Evolutionary conservation across 2,888 invertebrate genomes (phyloP).

Genomic region (Actias luna): DNA sequence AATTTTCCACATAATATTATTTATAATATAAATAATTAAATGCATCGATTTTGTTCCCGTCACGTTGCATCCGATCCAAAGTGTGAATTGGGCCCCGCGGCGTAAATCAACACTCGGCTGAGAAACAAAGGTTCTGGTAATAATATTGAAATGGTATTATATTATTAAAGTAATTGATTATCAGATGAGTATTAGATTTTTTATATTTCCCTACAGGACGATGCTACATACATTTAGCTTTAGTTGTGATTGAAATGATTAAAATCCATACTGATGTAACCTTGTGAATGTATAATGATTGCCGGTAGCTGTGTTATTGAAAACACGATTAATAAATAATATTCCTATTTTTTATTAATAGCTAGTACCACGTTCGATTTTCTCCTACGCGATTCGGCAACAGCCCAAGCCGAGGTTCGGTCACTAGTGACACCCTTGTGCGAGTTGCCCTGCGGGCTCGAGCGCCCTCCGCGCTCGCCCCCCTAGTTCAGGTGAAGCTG

Average conservation of each 20-base stretch:
- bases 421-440: too few relatives aligned
- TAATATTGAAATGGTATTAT: conserved; percentile 36
- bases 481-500: too few relatives aligned
- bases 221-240: too few relatives aligned
- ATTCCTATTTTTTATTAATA: too few relatives aligned
- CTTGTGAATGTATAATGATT: conserved; percentile 21
- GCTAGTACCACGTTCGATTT: too few relatives aligned
- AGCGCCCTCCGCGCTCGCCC: too few relatives aligned
- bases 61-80: conserved; percentile 2
- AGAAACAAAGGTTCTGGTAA: conserved; percentile 24
- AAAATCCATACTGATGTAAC: conserved; percentile 36
- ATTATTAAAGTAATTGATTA: conserved; percentile 41
- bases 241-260: too few relatives aligned
- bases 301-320: not conserved
- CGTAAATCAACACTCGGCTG: conserved; percentile 49
- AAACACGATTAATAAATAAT: too few relatives aligned
- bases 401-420: too few relatives aligned
- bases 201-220: not conserved
- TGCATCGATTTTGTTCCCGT: not conserved
- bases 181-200: conserved; percentile 13
- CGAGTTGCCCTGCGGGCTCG: too few relatives aligned
- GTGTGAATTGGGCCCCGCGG: conserved; percentile 44
- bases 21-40: not conserved
- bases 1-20: too few relatives aligned
- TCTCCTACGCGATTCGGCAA: too few relatives aligned